phyloP scores from a whole-genome alignment of 1,140 invertebrate species.

The Eriocheir sinensis region DNA sequence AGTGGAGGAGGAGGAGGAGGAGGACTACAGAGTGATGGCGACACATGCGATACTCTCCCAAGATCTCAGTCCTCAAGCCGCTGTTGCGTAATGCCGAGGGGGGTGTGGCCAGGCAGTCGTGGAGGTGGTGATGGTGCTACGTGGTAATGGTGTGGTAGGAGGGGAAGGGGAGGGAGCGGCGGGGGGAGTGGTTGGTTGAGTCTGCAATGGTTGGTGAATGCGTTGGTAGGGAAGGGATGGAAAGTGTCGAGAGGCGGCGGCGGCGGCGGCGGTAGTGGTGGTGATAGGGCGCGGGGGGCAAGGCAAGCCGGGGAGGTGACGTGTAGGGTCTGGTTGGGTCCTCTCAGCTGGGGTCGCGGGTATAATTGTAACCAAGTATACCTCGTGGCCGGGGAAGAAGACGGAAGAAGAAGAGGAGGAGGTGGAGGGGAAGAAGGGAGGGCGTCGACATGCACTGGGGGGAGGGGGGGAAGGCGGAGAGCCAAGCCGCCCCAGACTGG shows the following conservation, averaged over 20 bases:
- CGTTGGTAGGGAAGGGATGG: not conserved
- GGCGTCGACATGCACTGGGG: not conserved
- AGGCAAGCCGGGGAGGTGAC: not conserved
- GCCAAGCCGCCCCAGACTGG: constrained; percentile 7
- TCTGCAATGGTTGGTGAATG: too few relatives aligned
- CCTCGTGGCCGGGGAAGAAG: not conserved
- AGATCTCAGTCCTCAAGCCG: not conserved
- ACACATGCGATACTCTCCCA: not conserved
- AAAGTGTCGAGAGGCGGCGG: not conserved
- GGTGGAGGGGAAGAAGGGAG: constrained; percentile 8
- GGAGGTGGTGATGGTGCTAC: not conserved
- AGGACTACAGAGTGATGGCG: not conserved
- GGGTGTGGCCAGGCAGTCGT: constrained; percentile 9
- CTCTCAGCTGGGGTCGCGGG: not conserved
- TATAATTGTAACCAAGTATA: constrained; percentile 35
- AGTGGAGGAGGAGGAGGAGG: not conserved
- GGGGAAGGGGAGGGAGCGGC: not conserved
- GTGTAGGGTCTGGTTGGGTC: not conserved
- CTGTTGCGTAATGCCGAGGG: constrained; percentile 18
- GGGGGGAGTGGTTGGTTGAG: not conserved
- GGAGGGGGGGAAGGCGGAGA: not conserved
- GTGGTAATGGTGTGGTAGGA: not conserved
- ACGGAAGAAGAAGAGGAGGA: not conserved
- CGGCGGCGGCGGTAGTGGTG: not conserved
- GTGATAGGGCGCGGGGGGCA: not conserved